These are phyloP conservation scores for Aurelia sp. DNA, from an alignment of 30 jellyfish, hydroid and myxozoan genomes.

Conservation along the genomic window DNA sequence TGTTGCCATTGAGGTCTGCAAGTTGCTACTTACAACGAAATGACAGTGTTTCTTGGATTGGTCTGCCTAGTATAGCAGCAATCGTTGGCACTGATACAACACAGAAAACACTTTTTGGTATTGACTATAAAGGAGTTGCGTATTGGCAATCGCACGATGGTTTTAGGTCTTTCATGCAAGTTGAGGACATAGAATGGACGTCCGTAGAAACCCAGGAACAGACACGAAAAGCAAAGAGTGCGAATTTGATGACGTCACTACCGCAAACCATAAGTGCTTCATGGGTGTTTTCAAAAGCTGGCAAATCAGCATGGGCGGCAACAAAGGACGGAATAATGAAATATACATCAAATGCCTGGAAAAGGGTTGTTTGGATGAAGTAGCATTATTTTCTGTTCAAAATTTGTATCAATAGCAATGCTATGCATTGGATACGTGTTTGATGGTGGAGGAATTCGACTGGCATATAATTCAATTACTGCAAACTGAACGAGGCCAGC, in stretches of 20 bases:
- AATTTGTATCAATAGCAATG: too few relatives aligned
- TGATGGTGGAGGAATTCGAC: too few relatives aligned
- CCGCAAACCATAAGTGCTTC: neutral
- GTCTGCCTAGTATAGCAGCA: constrained; percentile 15
- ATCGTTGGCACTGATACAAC: constrained; percentile 22
- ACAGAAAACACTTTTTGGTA: constrained; percentile 14
- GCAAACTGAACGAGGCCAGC: too few relatives aligned
- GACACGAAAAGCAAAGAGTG: neutral
- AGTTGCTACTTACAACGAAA: constrained; percentile 4
- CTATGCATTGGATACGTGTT: too few relatives aligned
- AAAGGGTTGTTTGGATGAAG: neutral
- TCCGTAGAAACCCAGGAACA: constrained; percentile 14
- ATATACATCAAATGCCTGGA: neutral
- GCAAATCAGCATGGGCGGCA: constrained; percentile 21
- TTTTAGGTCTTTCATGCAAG: neutral
- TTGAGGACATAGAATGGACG: constrained; percentile 28
- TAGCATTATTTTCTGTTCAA: neutral
- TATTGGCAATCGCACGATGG: neutral
- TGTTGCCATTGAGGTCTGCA: neutral
- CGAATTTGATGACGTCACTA: neutral
- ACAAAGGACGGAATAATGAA: constrained; percentile 10
- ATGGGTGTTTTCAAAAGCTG: constrained; percentile 6
- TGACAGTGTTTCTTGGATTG: neutral
- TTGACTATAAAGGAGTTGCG: neutral
- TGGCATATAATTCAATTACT: too few relatives aligned